Base-by-base conservation (phyloP, 2,797 vertebrate species). In the Xenopus petersii region DNA sequence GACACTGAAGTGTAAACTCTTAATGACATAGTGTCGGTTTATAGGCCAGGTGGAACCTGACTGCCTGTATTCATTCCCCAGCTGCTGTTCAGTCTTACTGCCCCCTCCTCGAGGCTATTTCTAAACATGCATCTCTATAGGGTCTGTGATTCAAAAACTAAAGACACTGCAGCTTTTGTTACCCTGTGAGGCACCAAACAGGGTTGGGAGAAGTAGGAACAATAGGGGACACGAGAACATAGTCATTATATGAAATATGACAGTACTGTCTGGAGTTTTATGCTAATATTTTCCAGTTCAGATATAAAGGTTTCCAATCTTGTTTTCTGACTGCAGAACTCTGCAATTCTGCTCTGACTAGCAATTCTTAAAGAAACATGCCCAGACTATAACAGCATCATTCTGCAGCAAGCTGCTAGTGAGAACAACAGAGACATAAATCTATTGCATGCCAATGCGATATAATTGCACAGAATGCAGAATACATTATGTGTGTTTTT, bases 141-240 rank as follows among this genome's bases (percentile, higher is more conserved):
- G 71, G 58, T 42, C 49, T 60, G 30, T n/a, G 56, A 30, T 12
- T 69, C 16, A 10, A 42, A 26, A 69, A 10, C 12, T 16, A 70
- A 67, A 62, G 15, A 77, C 70, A 72, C 70, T 72, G 58, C 64
- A 62, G 56, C 70, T 56, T 77, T 77, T 77, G 75, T 77, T 72
- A 16, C 47, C 47, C 36, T 62, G 15, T 49, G 42, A 54, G 64
- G 75, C 68, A 56, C 64, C 16, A 8, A 16, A 46, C 51, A 58
- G 24, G 64, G 47, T 30, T 62, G 56, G n/a, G 15, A 21, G 30
- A 58, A 69, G 55, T 9, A 62, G 11, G 26, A 64, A 47, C 36
- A 46, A 12, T 16, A 36, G n/a, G 10, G 33, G 54, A 42, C 55
- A 30, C 10, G 55, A 42, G 54, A 69, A 65, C 60, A 16, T 70